phyloP scores from a whole-genome alignment of 2,888 invertebrate genomes.

The Criorhina ranunculi region DNA sequence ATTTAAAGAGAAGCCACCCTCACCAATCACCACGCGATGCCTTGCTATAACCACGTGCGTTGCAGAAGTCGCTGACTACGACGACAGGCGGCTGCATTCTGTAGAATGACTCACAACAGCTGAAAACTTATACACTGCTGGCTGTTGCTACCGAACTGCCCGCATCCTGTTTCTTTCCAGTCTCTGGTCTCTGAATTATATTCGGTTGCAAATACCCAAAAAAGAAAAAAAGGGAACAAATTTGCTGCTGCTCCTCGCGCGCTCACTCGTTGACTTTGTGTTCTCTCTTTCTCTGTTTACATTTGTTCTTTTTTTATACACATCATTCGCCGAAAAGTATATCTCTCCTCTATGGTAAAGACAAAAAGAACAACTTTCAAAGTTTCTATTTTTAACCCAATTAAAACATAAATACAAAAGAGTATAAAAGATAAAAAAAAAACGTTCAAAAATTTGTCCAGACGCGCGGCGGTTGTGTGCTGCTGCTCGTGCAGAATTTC shows the following conservation, averaged over 20 bases:
- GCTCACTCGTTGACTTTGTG: conserved; percentile 42
- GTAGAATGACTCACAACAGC: conserved; percentile 67
- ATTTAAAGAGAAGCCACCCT: conserved; percentile 60
- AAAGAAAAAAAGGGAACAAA: conserved; percentile 14
- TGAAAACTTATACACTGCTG: conserved; percentile 46
- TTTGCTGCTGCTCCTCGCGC: conserved; percentile 35
- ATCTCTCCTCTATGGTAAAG: conserved; percentile 27
- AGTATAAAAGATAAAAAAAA: conserved; percentile 33
- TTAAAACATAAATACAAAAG: conserved; percentile 69
- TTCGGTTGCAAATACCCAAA: conserved; percentile 49
- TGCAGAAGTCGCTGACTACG: conserved; percentile 56
- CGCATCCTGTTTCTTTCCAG: conserved; percentile 58
- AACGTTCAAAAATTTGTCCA: conserved; percentile 56
- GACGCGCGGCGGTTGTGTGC: conserved; percentile 37
- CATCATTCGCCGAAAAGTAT: conserved; percentile 71
- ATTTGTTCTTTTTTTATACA: conserved; percentile 60
- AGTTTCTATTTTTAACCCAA: conserved; percentile 76
- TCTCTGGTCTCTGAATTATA: conserved; percentile 42
- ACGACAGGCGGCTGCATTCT: conserved; percentile 59
- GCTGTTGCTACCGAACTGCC: conserved; percentile 18
- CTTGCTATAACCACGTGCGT: conserved; percentile 63
- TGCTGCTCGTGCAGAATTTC: conserved; percentile 49
- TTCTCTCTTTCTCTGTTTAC: conserved; percentile 62
- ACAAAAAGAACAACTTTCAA: conserved; percentile 61
- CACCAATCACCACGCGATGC: conserved; percentile 63